Base-by-base conservation (phyloP, 2,888 invertebrate species). In the Metopia argyrocephala region DNA sequence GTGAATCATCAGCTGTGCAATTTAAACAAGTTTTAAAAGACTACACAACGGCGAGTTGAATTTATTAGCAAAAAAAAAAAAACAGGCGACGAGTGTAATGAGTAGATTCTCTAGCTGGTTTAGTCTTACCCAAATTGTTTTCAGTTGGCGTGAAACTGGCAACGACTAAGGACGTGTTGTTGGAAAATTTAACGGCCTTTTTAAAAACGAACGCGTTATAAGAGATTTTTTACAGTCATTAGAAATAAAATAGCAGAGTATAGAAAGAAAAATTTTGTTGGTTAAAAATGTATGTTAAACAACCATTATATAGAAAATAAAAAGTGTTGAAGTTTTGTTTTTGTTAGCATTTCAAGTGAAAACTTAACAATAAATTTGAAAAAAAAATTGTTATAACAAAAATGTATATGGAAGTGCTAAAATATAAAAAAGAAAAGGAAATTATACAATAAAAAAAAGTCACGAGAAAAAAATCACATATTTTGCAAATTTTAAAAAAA, bases 1-100 rank as follows among this genome's bases (percentile, higher is more conserved):
- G 48, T 81, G 74, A 81, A 57, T 78, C 74, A 81, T 81, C 78
- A 81, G 81, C 81, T 81, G 81, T 74, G 81, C 78, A 74, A 74
- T 81, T 62, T 50, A 78, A 81, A 81, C 81, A 50, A 52, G 81
- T 81, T 81, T 70, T 12, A 38, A 74, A 15, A n/a, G n/a, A n/a
- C n/a, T n/a, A n/a, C n/a, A 3, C 38, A 38, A 61, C 50, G 20
- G 65, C 9, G 48, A 69, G 61, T 56, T 74, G 38, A 74, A 50
- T 74, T 46, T 23, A 28, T 31, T n/a, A n/a, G 12, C 31, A 12
- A 31, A 9, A 31, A 7, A 38, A 38, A 9, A 38, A 38, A 9
- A 31, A 28, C 28, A 5, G 38, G 1, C 31, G 12, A 12, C 12
- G 12, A 38, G 38, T 15, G 12, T 38, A 15, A 6, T 38, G 15